Evolutionary conservation across 2,113 vertebrate genomes (phyloP).

Genomic region (Tapirus terrestris): DNA sequence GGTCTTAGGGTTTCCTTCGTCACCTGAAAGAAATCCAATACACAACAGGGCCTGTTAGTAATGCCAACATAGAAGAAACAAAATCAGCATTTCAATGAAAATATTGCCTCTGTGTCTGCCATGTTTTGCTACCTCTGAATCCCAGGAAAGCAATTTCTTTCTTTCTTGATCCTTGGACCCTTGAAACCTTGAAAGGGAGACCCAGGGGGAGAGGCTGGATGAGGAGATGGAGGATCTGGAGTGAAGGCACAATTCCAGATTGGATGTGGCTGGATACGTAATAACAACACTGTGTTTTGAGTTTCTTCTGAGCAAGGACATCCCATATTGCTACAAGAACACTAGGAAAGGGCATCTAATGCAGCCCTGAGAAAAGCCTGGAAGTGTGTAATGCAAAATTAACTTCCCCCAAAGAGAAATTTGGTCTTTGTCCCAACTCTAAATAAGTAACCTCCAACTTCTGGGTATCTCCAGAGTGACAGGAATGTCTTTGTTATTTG

Average conservation of each 20-base stretch:
- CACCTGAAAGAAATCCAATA: conserved; percentile 57
- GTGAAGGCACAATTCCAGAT: background rate
- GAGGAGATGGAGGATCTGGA: background rate
- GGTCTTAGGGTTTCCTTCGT: background rate
- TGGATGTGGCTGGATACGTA: background rate
- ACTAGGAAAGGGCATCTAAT: background rate
- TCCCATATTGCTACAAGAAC: background rate
- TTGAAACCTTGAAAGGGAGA: background rate
- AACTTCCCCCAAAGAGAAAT: background rate
- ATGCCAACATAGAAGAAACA: background rate
- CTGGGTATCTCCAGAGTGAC: background rate
- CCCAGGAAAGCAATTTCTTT: background rate
- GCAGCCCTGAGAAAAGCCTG: background rate
- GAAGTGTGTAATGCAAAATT: background rate
- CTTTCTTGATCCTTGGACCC: background rate
- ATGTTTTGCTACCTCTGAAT: background rate
- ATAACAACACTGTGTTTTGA: fast-evolving
- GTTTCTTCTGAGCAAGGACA: background rate
- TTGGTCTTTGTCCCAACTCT: background rate
- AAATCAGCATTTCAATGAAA: background rate
- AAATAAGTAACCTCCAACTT: background rate
- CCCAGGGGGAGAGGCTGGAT: background rate
- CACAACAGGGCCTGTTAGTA: background rate
- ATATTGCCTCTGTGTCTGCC: background rate
- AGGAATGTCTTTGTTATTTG: background rate